These are phyloP conservation scores for Labia minor DNA, from an alignment of 2,888 invertebrate genomes.

Conservation along the genomic window DNA sequence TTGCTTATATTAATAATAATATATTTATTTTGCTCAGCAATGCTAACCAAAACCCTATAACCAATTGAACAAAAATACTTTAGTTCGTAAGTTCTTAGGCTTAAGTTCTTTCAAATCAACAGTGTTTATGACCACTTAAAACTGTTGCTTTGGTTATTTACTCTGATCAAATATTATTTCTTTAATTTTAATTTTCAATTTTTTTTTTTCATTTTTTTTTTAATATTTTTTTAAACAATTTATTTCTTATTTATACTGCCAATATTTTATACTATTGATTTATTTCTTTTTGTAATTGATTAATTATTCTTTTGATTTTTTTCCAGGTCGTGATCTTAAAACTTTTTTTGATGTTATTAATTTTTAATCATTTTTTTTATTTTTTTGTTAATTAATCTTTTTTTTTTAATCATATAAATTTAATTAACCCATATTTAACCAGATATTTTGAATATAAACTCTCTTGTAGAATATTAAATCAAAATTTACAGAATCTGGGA, in stretches of 20 bases:
- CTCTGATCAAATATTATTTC: conserved; percentile 27
- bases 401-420: conserved; percentile 9
- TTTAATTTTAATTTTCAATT: conserved; percentile 19
- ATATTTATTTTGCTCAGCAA: background rate
- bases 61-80: conserved; percentile 13
- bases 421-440: conserved; percentile 15
- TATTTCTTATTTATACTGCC: no score
- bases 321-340: conserved; percentile 26
- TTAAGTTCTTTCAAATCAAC: conserved; percentile 17
- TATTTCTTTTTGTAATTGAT: conserved; percentile 23
- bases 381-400: conserved; percentile 26
- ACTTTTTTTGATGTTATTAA: conserved; percentile 25
- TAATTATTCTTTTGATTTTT: conserved; percentile 9
- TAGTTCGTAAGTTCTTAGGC: background rate
- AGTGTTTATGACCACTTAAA: conserved; percentile 20
- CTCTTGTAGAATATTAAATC: background rate
- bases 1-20: background rate
- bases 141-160: conserved; percentile 26
- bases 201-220: conserved; percentile 20
- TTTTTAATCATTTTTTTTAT: conserved; percentile 28
- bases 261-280: no score
- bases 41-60: background rate
- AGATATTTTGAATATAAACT: background rate
- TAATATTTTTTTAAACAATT: conserved; percentile 23
- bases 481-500: conserved; percentile 9